Conservation (phyloP, 2,113 vertebrate species). For the Cottus gobio region DNA sequence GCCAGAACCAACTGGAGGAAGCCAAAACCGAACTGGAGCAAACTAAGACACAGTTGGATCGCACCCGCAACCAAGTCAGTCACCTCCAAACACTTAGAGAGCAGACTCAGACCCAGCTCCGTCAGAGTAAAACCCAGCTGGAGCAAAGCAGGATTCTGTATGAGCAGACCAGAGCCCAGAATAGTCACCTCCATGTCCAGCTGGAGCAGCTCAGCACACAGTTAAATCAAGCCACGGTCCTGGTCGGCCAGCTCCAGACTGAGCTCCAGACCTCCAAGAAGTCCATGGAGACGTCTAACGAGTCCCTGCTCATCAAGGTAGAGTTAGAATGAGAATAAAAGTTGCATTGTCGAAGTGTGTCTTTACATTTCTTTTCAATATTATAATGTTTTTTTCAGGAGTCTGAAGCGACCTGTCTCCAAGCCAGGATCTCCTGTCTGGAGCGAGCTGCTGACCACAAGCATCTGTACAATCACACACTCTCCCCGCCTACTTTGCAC, state of each 20-base stretch:
- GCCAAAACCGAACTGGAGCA: slow-evolving; percentile 77
- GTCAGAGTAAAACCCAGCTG: slow-evolving; percentile 53
- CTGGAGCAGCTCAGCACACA: slow-evolving; percentile 79
- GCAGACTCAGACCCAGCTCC: slow-evolving; percentile 80
- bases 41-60: slow-evolving; percentile 30
- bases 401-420: slow-evolving; percentile 88
- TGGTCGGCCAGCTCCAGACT: slow-evolving; percentile 78
- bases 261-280: slow-evolving; percentile 82
- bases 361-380: background rate
- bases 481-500: slow-evolving; percentile 23
- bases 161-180: slow-evolving; percentile 77
- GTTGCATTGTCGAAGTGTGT: background rate
- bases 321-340: background rate
- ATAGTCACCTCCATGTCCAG: slow-evolving; percentile 71
- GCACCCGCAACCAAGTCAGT: slow-evolving; percentile 2
- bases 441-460: slow-evolving; percentile 80
- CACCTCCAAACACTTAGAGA: slow-evolving; percentile 73
- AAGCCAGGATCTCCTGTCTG: slow-evolving; percentile 85
- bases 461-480: slow-evolving; percentile 29
- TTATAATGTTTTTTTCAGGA: slow-evolving; percentile 76
- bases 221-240: slow-evolving; percentile 73
- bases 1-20: slow-evolving; percentile 70
- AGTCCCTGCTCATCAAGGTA: slow-evolving; percentile 89
- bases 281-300: slow-evolving; percentile 81
- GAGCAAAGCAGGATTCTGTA: slow-evolving; percentile 50